Evolutionary conservation across 2,888 invertebrate species (phyloP), one percentile per base, ranked within the genome.

Genomic region (Drosophila borealis): DNA sequence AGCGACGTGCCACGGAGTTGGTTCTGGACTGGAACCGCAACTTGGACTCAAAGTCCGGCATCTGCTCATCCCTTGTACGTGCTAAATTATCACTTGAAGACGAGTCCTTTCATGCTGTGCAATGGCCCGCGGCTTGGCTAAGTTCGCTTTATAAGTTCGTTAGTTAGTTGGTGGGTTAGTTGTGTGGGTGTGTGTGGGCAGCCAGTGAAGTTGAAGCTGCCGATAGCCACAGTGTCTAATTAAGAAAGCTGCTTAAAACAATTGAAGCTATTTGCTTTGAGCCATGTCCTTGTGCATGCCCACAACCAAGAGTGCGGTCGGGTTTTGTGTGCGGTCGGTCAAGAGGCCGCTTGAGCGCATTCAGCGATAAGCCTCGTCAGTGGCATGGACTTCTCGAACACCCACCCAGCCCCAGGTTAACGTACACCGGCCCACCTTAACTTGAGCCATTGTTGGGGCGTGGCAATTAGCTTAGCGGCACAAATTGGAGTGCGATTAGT

Each of bases 161-260:
- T 79, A 86, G 87, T 77, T 81, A 79, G 83, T 81, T 77, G 60
- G 86, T 71, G 57, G 50, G 42, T 56, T 61, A 51, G 57, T 50
- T 45, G 21, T 14, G 10, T 53, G 50, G 45, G 53, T 39, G 51
- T 61, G 53, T 11, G 53, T 34, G 29, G 45, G 61, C 54, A 64
- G 59, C 36, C 80, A 69, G 48, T 65, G 70, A 48, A 71, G 78
- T 54, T 68, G 74, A 81, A 80, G 56, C 61, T 14, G 42, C 57
- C 70, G 80, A 78, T 81, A 67, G 69, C 63, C 75, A 66, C 72
- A 46, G 60, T 59, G 66, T 68, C 80, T 80, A 87, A 87, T 87
- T 80, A 80, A 64, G 48, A 76, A 81, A 80, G 72, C 74, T 70
- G 85, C 85, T 84, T 77, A 81, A 78, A 80, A 87, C 87, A 84